Conservation (phyloP, 1,140 invertebrate genomes). For the Orius insidiosus region DNA sequence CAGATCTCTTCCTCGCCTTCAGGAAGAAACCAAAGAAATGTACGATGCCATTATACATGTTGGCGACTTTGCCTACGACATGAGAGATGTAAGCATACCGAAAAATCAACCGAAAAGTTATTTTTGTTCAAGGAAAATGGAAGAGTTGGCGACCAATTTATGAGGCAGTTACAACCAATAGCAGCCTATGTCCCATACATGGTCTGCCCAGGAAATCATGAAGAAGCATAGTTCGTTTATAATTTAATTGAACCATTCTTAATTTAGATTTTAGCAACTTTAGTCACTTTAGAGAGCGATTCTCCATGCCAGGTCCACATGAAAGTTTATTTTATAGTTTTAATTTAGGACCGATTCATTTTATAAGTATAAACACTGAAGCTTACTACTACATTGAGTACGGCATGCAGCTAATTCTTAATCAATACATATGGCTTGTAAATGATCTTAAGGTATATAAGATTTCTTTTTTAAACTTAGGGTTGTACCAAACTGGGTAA, state of each 20-base stretch:
- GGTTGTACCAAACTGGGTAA: background rate
- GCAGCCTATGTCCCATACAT: slow-evolving; percentile 81
- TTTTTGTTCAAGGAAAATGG: slow-evolving; percentile 11
- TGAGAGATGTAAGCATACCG: slow-evolving; percentile 45
- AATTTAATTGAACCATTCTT: background rate
- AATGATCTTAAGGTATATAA: slow-evolving; percentile 45
- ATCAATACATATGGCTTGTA: slow-evolving; percentile 82
- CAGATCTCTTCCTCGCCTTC: slow-evolving; percentile 57
- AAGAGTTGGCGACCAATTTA: slow-evolving; percentile 70
- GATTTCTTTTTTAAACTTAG: background rate
- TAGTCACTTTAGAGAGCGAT: slow-evolving; percentile 65
- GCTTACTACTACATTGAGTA: slow-evolving; percentile 85
- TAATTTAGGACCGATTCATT: slow-evolving; percentile 80
- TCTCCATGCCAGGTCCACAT: slow-evolving; percentile 66
- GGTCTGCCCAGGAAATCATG: slow-evolving; percentile 59
- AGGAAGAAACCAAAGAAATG: slow-evolving; percentile 57
- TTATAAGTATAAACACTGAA: slow-evolving; percentile 83
- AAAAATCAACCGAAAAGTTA: background rate
- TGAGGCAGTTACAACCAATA: slow-evolving; percentile 73
- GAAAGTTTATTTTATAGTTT: slow-evolving; percentile 80
- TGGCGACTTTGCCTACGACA: slow-evolving; percentile 94
- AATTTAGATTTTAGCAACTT: slow-evolving; percentile 50
- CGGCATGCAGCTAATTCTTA: slow-evolving; percentile 61
- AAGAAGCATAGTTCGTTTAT: background rate
- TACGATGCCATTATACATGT: slow-evolving; percentile 84